Base-by-base conservation (phyloP, 2,797 vertebrate genomes). In the Gallinago nigripennis region DNA sequence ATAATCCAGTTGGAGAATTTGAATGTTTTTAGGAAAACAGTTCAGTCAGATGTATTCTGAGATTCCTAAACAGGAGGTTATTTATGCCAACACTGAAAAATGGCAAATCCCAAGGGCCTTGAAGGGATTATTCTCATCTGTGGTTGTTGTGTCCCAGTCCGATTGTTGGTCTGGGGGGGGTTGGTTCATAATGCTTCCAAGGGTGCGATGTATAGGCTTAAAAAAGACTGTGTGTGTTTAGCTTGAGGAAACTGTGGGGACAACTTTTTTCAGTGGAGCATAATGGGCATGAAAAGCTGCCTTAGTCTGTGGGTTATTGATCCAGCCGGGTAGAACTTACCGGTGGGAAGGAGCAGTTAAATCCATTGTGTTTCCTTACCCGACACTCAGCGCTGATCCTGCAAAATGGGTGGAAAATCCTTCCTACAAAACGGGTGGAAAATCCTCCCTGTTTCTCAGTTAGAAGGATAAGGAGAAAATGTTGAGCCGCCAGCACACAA, bases 301-400 rank as follows among this genome's bases (percentile, higher is more conserved):
- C 86, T 82, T 71, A 73, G 78, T 66, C 60, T 68, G 78, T 83
- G 71, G 71, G 10, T 85, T 95, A 93, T 96, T 81, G 96, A 91
- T 93, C 64, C 61, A 73, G 45, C 28, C 28, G 41, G 57, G 71
- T 14, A 89, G 66, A 65, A 87, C 30, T 93, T 91, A 70, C 14
- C 71, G 60, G 75, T 2, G 4, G 71, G 72, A 88, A 92, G 88
- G 45, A 95, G 83, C 84, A 78, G 75, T 88, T 77, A 75, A 94
- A 94, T 81, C 89, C 76, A 5, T 60, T 68, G 76, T 87, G 68
- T 39, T 73, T 56, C 68, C 25, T 12, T 31, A 11, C 33, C 78
- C 75, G 82, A 50, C 48, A 20, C 51, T 92, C 35, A 16, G 0
- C 31, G 80, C 64, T 87, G 81, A 70, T 95, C 75, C 56, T 68